Evolutionary conservation across 2,888 invertebrate species (phyloP).

Genomic region (Druceiella hillmani): DNA sequence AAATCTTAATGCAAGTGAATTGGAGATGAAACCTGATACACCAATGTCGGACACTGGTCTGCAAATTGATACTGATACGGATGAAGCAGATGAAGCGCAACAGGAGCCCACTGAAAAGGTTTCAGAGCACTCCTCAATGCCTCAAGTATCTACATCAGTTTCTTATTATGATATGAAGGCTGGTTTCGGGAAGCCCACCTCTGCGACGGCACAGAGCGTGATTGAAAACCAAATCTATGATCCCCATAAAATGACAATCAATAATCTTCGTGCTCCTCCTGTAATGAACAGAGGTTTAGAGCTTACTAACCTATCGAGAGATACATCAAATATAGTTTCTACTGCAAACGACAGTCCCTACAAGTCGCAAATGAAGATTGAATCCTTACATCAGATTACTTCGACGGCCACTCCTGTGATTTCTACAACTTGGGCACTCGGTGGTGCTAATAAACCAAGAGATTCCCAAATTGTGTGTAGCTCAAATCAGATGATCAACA

Average conservation of each 20-base stretch:
- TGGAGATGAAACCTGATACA: slow-evolving; percentile 76
- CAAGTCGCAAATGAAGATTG: no score
- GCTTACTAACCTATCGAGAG: no score
- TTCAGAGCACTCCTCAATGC: slow-evolving; percentile 39
- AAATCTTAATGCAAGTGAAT: slow-evolving; percentile 65
- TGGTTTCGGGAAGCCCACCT: no score
- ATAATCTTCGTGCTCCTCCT: no score
- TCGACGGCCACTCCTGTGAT: slow-evolving; percentile 50
- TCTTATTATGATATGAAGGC: no score
- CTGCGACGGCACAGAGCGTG: no score
- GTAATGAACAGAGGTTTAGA: no score
- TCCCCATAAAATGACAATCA: no score
- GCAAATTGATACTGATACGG: slow-evolving; percentile 82
- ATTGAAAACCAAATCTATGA: no score
- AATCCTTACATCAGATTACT: slow-evolving; percentile 34
- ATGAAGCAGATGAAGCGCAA: slow-evolving; percentile 61
- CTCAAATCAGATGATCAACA: slow-evolving; percentile 29
- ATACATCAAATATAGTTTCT: no score
- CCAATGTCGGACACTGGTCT: slow-evolving; percentile 80
- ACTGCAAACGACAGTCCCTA: no score
- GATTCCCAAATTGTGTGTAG: slow-evolving; percentile 40
- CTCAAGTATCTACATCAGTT: no score
- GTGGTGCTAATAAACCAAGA: slow-evolving; percentile 41
- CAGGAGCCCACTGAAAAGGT: slow-evolving; percentile 40
- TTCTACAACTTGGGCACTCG: slow-evolving; percentile 51